Evolutionary conservation across 1,140 invertebrate genomes (phyloP).

Genomic region (Caerostris darwini): DNA sequence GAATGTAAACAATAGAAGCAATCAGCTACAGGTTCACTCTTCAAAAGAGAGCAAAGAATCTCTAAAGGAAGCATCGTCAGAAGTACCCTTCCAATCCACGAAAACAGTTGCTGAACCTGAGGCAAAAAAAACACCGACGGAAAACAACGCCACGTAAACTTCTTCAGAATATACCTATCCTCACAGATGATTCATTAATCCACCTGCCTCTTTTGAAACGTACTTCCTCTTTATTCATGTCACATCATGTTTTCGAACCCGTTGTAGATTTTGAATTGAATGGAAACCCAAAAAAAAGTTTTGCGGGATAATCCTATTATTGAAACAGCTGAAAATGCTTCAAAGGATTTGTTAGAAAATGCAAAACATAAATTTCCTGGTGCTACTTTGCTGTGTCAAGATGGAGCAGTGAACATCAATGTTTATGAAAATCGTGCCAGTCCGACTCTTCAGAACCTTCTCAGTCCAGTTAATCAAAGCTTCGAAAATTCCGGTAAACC

Average conservation of each 20-base stretch:
- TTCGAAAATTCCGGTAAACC: slow-evolving; percentile 60
- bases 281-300: not conserved
- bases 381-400: not conserved
- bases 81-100: not conserved
- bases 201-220: not conserved
- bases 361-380: not conserved
- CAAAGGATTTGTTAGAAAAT: not conserved
- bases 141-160: not conserved
- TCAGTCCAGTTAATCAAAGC: slow-evolving; percentile 51
- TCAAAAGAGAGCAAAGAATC: slow-evolving; percentile 2
- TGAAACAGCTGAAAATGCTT: not conserved
- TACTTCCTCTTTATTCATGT: too few relatives aligned
- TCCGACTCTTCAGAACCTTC: slow-evolving; percentile 35
- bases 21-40: too few relatives aligned
- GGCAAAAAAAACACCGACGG: not conserved
- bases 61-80: not conserved
- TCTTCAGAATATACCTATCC: not conserved
- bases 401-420: not conserved
- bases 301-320: not conserved
- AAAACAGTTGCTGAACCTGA: not conserved
- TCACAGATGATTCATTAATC: not conserved
- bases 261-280: not conserved
- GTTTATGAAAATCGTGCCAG: slow-evolving; percentile 27
- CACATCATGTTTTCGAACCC: not conserved
- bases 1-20: not conserved